These are phyloP conservation scores for Sorex fumeus DNA, from an alignment of 2,113 vertebrate species.

Conservation along the genomic window DNA sequence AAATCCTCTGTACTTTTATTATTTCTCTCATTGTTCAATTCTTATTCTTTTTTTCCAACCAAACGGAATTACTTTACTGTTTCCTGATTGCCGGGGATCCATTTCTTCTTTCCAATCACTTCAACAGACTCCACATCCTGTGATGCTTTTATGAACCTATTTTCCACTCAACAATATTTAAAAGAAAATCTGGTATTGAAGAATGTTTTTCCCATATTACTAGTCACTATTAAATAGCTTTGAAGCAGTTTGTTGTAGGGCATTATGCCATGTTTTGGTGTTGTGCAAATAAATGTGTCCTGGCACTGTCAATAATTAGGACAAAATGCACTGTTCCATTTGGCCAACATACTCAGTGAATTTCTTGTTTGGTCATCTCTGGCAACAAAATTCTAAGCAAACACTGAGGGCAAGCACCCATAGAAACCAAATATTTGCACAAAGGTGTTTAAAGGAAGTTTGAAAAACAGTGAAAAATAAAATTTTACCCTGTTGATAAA, in stretches of 20 bases:
- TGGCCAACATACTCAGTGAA: not conserved
- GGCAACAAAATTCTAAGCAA: conserved; percentile 13
- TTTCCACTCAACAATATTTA: conserved; percentile 65
- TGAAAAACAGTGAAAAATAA: conserved; percentile 45
- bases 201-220: conserved; percentile 52
- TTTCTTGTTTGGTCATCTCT: conserved; percentile 53
- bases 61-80: conserved; percentile 50
- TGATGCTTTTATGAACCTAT: conserved; percentile 63
- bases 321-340: not conserved
- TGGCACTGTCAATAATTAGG: not conserved
- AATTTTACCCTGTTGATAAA: conserved; percentile 10
- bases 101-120: conserved; percentile 58
- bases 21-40: not conserved
- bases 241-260: conserved; percentile 17
- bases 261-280: not conserved
- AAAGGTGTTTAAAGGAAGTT: not conserved
- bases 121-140: conserved; percentile 47
- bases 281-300: conserved; percentile 53
- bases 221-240: not conserved
- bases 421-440: conserved; percentile 84
- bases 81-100: conserved; percentile 49
- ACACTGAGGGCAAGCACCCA: conserved; percentile 46
- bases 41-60: not conserved
- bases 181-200: conserved; percentile 68
- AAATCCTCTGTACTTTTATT: not conserved